Conservation (phyloP, 2,797 vertebrate species). For the Thalassophryne amazonica region DNA sequence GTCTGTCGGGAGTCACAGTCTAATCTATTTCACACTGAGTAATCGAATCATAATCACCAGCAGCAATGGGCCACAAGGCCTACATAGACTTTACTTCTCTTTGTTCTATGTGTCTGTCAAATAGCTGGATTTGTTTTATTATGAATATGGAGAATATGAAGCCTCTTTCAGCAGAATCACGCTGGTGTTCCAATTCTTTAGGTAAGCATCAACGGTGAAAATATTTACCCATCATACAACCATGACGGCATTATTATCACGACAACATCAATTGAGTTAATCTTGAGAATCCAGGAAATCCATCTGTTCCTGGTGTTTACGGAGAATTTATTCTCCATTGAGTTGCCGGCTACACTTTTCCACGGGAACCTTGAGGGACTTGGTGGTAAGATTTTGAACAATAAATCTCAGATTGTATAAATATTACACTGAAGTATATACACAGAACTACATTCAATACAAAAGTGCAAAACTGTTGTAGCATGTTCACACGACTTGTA, state of each 20-base stretch:
- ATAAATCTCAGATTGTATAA: background rate
- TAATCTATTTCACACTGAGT: too few relatives aligned
- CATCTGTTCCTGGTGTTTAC: slow-evolving; percentile 75
- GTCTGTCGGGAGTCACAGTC: too few relatives aligned
- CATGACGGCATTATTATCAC: slow-evolving; percentile 80
- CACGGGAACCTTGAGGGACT: slow-evolving; percentile 89
- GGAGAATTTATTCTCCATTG: slow-evolving; percentile 78
- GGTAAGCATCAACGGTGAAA: slow-evolving; percentile 79
- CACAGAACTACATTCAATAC: background rate
- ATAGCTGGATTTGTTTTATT: background rate
- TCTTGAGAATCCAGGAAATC: slow-evolving; percentile 79
- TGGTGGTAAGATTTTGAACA: slow-evolving; percentile 80
- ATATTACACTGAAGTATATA: background rate
- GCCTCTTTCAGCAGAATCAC: background rate
- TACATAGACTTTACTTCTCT: too few relatives aligned
- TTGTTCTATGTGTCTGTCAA: too few relatives aligned
- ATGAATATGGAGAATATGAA: background rate
- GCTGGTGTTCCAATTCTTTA: slow-evolving; percentile 45
- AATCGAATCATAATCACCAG: too few relatives aligned
- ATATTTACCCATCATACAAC: slow-evolving; percentile 67
- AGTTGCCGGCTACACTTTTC: slow-evolving; percentile 79
- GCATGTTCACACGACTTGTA: background rate
- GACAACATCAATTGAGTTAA: slow-evolving; percentile 70
- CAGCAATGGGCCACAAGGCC: too few relatives aligned
- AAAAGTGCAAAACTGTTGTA: background rate